A percentile compares a stretch with the other conserved stretches of the same genome.
These are phyloP conservation scores for Passer domesticus DNA, from an alignment of 2,113 vertebrate species.

Conservation along the genomic window DNA sequence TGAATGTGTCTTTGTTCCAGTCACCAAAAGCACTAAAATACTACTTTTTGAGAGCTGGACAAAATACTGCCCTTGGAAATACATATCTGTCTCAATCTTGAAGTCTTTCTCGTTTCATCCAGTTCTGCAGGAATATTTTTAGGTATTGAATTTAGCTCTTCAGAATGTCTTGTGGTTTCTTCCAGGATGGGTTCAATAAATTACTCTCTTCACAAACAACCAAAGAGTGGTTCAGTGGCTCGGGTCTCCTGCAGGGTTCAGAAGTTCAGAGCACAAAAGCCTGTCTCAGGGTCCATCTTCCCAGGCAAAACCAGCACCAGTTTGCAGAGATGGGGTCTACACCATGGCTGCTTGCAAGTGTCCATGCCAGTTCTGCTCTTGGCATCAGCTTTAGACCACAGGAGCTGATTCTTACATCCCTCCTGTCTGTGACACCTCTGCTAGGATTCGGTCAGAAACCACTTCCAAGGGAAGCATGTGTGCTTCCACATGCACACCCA, in stretches of 20 bases:
- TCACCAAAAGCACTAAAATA: slow-evolving; percentile 36
- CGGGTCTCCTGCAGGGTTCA: neutral
- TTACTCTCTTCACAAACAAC: slow-evolving; percentile 36
- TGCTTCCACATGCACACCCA: neutral
- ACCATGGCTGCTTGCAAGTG: neutral
- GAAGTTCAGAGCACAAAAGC: slow-evolving; percentile 15
- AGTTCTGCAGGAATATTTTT: slow-evolving; percentile 46
- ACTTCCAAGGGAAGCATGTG: neutral
- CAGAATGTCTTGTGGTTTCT: slow-evolving; percentile 25
- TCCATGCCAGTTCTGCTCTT: neutral
- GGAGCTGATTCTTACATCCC: neutral
- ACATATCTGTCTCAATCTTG: neutral
- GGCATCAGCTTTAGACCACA: neutral
- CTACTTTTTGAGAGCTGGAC: neutral
- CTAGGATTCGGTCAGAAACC: neutral
- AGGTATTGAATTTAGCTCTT: slow-evolving; percentile 39
- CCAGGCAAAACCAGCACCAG: neutral
- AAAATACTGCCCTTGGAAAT: slow-evolving; percentile 21
- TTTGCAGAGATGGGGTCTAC: neutral
- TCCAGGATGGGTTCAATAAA: slow-evolving; percentile 39
- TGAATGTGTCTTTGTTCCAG: slow-evolving; percentile 26
- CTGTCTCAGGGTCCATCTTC: neutral
- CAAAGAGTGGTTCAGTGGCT: neutral
- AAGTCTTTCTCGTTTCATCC: slow-evolving; percentile 26
- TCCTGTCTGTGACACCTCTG: neutral